These are phyloP conservation scores for Crocodylus rhombifer DNA, from an alignment of 2,797 vertebrate genomes.

Conservation along the genomic window DNA sequence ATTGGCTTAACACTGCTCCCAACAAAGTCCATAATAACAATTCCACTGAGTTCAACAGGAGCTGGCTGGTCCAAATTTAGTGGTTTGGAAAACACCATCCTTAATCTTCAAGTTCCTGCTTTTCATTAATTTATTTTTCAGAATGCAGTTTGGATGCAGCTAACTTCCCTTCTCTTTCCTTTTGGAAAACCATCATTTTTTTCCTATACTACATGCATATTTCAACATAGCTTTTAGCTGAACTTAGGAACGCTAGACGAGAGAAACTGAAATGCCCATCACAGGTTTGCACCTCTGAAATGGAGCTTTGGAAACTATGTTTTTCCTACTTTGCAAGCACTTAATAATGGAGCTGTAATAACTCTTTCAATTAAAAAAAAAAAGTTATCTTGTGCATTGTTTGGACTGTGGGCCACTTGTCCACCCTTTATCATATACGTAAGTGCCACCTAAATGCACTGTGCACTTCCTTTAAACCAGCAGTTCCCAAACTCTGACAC, in stretches of 20 bases:
- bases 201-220: neutral
- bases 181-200: neutral
- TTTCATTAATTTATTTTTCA: neutral
- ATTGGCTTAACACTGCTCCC: neutral
- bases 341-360: neutral
- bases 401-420: neutral
- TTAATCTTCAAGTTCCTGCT: neutral
- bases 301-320: neutral
- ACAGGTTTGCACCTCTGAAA: neutral
- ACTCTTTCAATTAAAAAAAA: neutral
- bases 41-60: neutral
- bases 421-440: neutral
- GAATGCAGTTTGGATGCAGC: neutral
- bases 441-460: neutral
- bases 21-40: neutral
- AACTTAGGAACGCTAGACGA: neutral
- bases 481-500: neutral
- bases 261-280: neutral
- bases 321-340: neutral
- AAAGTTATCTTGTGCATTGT: neutral
- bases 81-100: neutral
- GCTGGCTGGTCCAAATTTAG: neutral
- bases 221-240: neutral
- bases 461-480: neutral
- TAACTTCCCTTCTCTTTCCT: neutral